Percentiles rank a stretch among this genome's conserved stretches.
phyloP scores from a whole-genome alignment of 2,888 invertebrate species.

The Baccha elongata region DNA sequence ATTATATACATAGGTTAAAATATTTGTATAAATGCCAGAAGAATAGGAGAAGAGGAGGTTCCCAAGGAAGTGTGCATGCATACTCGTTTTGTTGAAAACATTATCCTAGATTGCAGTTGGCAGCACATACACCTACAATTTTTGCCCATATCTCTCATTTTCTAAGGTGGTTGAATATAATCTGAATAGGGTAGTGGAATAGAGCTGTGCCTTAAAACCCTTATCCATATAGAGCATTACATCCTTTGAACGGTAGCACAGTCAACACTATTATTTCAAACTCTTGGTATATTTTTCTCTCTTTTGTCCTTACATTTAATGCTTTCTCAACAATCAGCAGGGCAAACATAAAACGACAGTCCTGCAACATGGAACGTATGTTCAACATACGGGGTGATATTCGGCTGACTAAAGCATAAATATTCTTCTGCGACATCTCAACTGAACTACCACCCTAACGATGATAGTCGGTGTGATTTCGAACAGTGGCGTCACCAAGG shows the following conservation, averaged over 20 bases:
- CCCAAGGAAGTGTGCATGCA: constrained; percentile 63
- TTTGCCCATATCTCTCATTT: constrained; percentile 44
- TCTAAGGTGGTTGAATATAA: constrained; percentile 49
- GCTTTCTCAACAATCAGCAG: constrained; percentile 64
- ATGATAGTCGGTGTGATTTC: constrained; percentile 25
- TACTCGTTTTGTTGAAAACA: constrained; percentile 46
- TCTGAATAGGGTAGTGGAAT: constrained; percentile 54
- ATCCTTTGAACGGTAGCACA: constrained; percentile 39
- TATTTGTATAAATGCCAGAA: neutral
- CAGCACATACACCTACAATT: constrained; percentile 65
- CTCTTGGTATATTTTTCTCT: constrained; percentile 29
- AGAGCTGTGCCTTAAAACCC: neutral
- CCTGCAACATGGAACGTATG: constrained; percentile 69
- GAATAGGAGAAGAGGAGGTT: constrained; percentile 53
- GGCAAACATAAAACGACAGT: constrained; percentile 69
- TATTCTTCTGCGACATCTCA: constrained; percentile 72
- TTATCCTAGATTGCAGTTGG: constrained; percentile 65
- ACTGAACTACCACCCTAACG: constrained; percentile 21
- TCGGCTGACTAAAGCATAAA: constrained; percentile 73
- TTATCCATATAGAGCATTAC: constrained; percentile 39
- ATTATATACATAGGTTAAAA: neutral
- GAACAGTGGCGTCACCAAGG: constrained; percentile 28
- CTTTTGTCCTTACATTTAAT: constrained; percentile 29
- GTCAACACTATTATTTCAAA: constrained; percentile 34
- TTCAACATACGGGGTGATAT: constrained; percentile 68